Base-by-base conservation (phyloP, 2,888 invertebrate genomes). In the Thecocarcelia acutangulata region DNA sequence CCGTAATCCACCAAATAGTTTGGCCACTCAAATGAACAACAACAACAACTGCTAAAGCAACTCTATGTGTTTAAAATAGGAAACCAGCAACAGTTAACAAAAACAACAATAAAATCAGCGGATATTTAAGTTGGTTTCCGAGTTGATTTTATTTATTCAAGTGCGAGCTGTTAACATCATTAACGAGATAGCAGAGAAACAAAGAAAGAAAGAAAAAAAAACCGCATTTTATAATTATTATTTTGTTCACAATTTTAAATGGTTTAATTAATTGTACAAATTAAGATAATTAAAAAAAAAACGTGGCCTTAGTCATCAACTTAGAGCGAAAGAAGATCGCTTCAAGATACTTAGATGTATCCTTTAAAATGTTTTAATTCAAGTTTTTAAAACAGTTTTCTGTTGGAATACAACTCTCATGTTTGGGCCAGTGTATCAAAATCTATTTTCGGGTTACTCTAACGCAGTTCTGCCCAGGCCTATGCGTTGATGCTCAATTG, bases 141-240 rank as follows among this genome's bases (percentile, higher is more conserved):
- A 70, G 70, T 69, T 59, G 50, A 74, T 63, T 73, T 42, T 8
- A 33, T 33, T 6, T 9, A 75, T 33, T 42, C 74, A 82, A 82
- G 78, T 78, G 73, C 78, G 74, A 78, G 74, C 74, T 78, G 63
- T 78, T 54, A 76, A 50, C 61, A 73, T 77, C 77, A 81, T 81
- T 81, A 78, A 82, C 81, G 64, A 68, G 78, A 46, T 44, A 63
- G 44, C 59, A 24, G 24, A 64, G 50, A 15, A 63, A 42, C 19
- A 37, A n/a, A n/a, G n/a, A n/a, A n/a, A n/a, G n/a, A n/a, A n/a
- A n/a, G n/a, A n/a, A n/a, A n/a, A 69, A 69, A 58, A 33, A 63
- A 63, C 24, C 48, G 37, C 17, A 24, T 54, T 50, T 48, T 24
- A 54, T 52, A 15, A n/a, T 50, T 2, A 2, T 72, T 2, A 63